Evolutionary conservation across 53 echinoderm and acorn worm species (phyloP).

Genomic region (Patiria pectinifera): DNA sequence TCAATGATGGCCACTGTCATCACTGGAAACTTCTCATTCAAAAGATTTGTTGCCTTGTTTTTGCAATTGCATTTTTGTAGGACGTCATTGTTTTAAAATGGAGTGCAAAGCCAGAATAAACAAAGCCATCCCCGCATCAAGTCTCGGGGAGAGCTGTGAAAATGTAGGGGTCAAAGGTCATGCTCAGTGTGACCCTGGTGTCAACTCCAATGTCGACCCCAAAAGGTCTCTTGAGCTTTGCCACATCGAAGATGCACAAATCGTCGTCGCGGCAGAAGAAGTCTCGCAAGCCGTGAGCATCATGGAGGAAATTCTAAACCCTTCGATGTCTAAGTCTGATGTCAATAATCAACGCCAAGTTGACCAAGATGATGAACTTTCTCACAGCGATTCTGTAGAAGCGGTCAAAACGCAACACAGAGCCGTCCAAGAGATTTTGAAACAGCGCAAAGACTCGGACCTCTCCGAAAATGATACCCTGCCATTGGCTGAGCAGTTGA

Average conservation of each 20-base stretch:
- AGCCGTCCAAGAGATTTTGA: neutral
- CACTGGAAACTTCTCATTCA: too few species aligned
- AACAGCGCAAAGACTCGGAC: too few species aligned
- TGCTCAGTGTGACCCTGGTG: neutral
- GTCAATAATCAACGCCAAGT: neutral
- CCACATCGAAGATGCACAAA: neutral
- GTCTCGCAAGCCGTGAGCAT: conserved; percentile 16
- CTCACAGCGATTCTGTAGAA: neutral
- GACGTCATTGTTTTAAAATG: neutral
- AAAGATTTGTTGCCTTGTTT: too few species aligned
- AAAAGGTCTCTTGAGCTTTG: neutral
- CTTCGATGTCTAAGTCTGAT: neutral
- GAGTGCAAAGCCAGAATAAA: neutral
- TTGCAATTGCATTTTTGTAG: too few species aligned
- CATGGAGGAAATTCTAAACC: conserved; percentile 29
- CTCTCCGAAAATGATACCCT: neutral
- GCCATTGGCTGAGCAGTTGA: conserved; percentile 39
- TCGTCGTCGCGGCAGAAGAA: neutral
- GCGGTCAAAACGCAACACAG: neutral
- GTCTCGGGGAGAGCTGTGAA: neutral
- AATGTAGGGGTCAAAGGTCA: neutral
- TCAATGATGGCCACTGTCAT: too few species aligned
- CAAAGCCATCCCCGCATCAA: neutral
- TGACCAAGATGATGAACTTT: neutral
- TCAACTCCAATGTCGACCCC: neutral